These are phyloP conservation scores for Cerastoderma edule DNA, from an alignment of 2,888 invertebrate genomes.

Conservation along the genomic window DNA sequence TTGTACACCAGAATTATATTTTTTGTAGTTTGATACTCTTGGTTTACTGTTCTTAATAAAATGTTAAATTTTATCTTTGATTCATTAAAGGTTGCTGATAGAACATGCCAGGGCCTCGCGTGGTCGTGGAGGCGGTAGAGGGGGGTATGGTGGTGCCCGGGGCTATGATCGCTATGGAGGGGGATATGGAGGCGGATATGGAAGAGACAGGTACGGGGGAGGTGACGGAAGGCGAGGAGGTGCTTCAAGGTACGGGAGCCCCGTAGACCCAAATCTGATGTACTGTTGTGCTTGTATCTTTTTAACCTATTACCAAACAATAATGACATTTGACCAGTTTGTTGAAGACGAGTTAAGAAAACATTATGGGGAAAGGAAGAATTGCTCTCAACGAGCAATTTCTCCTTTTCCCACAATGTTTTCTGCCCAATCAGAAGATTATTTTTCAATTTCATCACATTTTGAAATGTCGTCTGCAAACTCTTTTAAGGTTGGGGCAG, in stretches of 20 bases:
- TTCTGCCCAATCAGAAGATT: not conserved
- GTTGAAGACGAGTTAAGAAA: not conserved
- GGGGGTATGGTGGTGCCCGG: slow-evolving; percentile 37
- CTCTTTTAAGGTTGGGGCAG: no score
- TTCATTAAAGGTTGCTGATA: slow-evolving; percentile 40
- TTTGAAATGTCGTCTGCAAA: no score
- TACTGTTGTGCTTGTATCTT: no score
- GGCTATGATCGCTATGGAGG: slow-evolving; percentile 30
- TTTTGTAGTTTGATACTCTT: no score
- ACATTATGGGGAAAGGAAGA: no score
- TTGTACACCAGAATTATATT: no score
- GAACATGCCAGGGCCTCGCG: slow-evolving; percentile 50
- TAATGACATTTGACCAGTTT: not conserved
- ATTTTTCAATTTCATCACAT: no score
- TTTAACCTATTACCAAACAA: no score
- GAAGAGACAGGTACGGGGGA: slow-evolving; percentile 30
- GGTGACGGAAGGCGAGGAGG: slow-evolving; percentile 32
- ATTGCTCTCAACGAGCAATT: not conserved
- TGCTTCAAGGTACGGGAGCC: slow-evolving; percentile 5
- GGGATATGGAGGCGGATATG: slow-evolving; percentile 27
- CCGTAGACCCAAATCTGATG: no score
- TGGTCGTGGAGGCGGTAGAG: slow-evolving; percentile 35
- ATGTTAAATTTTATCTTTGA: no score
- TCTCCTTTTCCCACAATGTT: not conserved
- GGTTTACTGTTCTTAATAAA: no score